Evolutionary conservation across 2,113 vertebrate species (phyloP).

Genomic region (Mellivora capensis): DNA sequence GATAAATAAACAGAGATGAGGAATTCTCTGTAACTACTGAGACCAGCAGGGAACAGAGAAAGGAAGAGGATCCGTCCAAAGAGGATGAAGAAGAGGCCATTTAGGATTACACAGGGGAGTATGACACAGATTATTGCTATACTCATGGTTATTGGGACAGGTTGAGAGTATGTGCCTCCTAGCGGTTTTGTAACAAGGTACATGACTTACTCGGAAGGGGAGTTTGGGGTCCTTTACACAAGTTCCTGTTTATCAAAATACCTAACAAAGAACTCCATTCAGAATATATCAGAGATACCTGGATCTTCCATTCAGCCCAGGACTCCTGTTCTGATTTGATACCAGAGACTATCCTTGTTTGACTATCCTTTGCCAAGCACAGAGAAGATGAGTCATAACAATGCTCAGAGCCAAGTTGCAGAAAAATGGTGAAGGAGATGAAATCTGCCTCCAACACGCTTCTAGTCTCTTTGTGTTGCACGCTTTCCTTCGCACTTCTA

Average conservation of each 20-base stretch:
- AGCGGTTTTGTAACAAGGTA: conserved; percentile 14
- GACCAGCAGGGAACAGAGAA: not conserved
- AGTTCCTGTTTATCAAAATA: conserved; percentile 36
- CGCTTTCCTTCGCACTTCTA: not conserved
- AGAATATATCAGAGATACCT: conserved; percentile 60
- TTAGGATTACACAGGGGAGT: not conserved
- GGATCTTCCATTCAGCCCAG: conserved; percentile 44
- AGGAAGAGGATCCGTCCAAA: not conserved
- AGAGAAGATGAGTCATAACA: conserved; percentile 61
- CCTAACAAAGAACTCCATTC: conserved; percentile 30
- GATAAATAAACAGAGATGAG: not conserved
- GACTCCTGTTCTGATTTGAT: conserved; percentile 55
- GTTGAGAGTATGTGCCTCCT: not conserved
- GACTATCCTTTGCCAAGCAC: conserved; percentile 38
- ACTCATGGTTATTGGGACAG: not conserved
- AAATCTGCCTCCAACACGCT: conserved; percentile 12
- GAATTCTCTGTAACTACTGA: not conserved
- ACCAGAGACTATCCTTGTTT: conserved; percentile 49
- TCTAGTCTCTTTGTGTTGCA: not conserved
- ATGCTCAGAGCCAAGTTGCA: conserved; percentile 37
- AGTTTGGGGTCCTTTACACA: conserved; percentile 9
- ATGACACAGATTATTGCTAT: not conserved
- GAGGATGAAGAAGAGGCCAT: not conserved
- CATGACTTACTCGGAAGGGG: not conserved
- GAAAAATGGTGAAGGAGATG: conserved; percentile 34